Conservation (phyloP, 2,797 vertebrate species). For the Tapirus indicus region DNA sequence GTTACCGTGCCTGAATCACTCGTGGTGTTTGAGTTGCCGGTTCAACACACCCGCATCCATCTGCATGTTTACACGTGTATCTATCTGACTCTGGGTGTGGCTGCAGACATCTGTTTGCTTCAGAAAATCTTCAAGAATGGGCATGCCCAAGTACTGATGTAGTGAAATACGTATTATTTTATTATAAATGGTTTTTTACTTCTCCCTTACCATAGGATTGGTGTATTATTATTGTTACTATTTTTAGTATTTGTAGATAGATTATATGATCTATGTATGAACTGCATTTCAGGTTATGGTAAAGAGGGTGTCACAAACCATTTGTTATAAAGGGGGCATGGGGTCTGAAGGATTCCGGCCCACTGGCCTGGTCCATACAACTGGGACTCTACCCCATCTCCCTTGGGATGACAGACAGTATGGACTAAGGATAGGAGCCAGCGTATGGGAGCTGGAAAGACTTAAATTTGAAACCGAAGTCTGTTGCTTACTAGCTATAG, state of each 20-base stretch:
- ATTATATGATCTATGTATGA: neutral
- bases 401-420: neutral
- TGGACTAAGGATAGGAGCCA: neutral
- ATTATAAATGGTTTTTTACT: neutral
- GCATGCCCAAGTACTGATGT: neutral
- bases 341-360: neutral
- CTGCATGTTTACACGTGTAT: no score
- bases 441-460: neutral
- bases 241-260: neutral
- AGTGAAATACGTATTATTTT: neutral
- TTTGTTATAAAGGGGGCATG: neutral
- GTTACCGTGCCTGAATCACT: neutral
- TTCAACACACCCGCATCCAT: neutral
- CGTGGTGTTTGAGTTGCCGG: neutral
- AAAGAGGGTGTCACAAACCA: neutral
- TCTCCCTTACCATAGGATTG: neutral
- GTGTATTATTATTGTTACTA: neutral
- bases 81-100: neutral
- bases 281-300: neutral
- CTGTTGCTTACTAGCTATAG: neutral
- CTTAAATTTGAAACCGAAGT: neutral
- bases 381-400: neutral
- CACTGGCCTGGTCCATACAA: neutral
- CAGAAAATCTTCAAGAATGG: neutral
- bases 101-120: neutral